These are phyloP conservation scores for Nannospalax galili DNA, from an alignment of 2,113 vertebrate genomes.

Conservation along the genomic window DNA sequence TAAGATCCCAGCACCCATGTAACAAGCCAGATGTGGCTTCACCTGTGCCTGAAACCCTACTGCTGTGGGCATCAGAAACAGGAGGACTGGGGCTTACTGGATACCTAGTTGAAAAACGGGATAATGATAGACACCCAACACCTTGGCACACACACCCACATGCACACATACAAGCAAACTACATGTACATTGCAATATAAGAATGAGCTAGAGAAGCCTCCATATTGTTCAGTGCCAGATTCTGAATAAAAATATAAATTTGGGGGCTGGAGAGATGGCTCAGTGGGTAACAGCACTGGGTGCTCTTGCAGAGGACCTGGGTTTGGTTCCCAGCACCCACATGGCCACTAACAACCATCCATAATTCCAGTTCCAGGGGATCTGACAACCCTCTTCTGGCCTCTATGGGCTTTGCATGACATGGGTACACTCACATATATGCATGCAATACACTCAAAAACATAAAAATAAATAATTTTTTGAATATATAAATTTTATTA, in stretches of 20 bases:
- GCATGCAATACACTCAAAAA: too few relatives aligned
- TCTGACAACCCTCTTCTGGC: too few relatives aligned
- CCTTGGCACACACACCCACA: background rate
- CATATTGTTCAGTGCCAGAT: background rate
- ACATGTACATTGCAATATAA: background rate
- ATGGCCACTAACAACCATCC: too few relatives aligned
- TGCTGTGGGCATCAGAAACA: background rate
- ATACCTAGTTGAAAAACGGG: background rate
- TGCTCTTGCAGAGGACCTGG: too few relatives aligned
- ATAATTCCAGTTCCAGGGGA: too few relatives aligned
- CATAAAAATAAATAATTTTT: too few relatives aligned
- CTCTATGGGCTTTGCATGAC: too few relatives aligned
- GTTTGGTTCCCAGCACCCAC: too few relatives aligned
- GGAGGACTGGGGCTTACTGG: background rate
- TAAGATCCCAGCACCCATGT: background rate
- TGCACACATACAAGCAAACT: background rate
- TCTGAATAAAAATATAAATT: constrained; percentile 54
- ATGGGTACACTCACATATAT: too few relatives aligned
- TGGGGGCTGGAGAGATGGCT: too few relatives aligned
- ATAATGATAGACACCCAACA: background rate
- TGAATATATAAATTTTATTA: constrained; percentile 47
- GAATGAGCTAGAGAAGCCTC: background rate
- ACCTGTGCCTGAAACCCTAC: background rate
- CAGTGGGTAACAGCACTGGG: too few relatives aligned
- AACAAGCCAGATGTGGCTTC: background rate